Conservation (phyloP, 2,888 invertebrate species). For the Anthoptus insignis region DNA sequence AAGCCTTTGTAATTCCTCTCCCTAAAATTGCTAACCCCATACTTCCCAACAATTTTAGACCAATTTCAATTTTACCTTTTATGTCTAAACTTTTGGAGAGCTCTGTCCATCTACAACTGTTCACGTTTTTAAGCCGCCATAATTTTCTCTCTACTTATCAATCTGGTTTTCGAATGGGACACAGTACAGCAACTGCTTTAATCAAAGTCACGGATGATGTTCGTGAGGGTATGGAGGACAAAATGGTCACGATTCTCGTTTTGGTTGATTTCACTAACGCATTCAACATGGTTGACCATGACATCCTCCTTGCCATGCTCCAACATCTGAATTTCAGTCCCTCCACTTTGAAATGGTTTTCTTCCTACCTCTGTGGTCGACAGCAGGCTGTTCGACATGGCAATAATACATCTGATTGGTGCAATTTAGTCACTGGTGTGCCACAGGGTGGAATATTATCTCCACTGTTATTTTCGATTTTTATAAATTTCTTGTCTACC, state of each 20-base stretch:
- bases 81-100: not conserved
- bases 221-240: not conserved
- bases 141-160: not conserved
- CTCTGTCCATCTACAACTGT: not conserved
- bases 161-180: not conserved
- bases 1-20: constrained; percentile 9
- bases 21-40: not conserved
- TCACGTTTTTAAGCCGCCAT: too few relatives aligned
- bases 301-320: too few relatives aligned
- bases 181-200: not conserved
- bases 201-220: too few relatives aligned
- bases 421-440: not conserved
- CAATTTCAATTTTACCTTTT: too few relatives aligned
- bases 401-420: not conserved
- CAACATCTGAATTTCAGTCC: too few relatives aligned
- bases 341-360: too few relatives aligned
- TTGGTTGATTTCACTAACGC: too few relatives aligned
- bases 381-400: not conserved
- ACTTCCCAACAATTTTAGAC: not conserved
- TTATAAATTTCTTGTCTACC: constrained; percentile 7
- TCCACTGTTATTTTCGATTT: constrained; percentile 5
- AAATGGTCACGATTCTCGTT: too few relatives aligned
- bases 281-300: too few relatives aligned
- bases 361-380: not conserved
- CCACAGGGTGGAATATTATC: constrained; percentile 14